A percentile compares a stretch with the other conserved stretches of the same genome.
Conservation (phyloP, 30 jellyfish, hydroid and myxozoan species). For the Turritopsis rubra region DNA sequence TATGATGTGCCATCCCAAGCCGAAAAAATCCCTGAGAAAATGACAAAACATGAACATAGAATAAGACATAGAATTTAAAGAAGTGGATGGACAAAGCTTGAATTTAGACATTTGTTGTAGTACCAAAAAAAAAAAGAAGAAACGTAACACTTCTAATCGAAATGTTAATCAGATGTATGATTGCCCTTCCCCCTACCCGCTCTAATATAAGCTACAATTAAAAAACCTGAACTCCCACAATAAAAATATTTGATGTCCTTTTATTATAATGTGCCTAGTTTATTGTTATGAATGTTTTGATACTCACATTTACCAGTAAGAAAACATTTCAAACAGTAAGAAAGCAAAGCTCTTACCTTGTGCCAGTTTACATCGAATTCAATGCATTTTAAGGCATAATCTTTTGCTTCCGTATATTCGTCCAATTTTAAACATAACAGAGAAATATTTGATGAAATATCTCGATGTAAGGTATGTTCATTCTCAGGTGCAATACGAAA, state of each 20-base stretch:
- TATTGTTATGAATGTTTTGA: not conserved
- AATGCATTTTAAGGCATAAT: conserved; percentile 34
- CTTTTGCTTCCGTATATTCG: conserved; percentile 13
- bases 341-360: conserved; percentile 32
- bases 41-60: not conserved
- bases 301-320: not conserved
- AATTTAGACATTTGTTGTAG: too few species aligned
- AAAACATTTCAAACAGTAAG: not conserved
- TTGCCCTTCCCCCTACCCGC: too few species aligned
- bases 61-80: not conserved
- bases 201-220: too few species aligned
- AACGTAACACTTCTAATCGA: too few species aligned
- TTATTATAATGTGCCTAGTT: too few species aligned
- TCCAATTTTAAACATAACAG: conserved; percentile 17
- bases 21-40: conserved; percentile 23
- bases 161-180: too few species aligned
- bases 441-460: conserved; percentile 33
- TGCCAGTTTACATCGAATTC: conserved; percentile 38
- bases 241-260: too few species aligned
- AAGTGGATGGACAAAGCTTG: too few species aligned
- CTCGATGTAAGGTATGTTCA: conserved; percentile 7
- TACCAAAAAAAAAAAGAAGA: not conserved
- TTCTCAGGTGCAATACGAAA: conserved; percentile 15
- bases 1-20: conserved; percentile 28
- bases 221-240: too few species aligned